Evolutionary conservation across 2,888 invertebrate species (phyloP), one percentile per base, ranked within the genome.

Genomic region (Aspidiotus rigidus): DNA sequence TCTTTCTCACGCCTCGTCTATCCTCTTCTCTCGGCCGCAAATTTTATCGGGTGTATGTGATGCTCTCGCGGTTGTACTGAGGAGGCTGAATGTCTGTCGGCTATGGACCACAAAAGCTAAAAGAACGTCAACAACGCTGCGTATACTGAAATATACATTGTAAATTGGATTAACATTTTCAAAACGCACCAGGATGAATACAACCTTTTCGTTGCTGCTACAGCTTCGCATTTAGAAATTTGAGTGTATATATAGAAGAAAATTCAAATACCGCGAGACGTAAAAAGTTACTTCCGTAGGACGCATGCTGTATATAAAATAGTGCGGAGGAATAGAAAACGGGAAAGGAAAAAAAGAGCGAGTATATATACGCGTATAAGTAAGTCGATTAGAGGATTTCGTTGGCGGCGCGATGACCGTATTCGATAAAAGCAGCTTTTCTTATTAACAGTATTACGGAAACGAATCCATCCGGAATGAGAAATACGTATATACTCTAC

Each of bases 391-490:
- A 59, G 59, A 57, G 67, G 67, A 67, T 67, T 67, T 67, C 54
- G 64, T 66, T 57, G 67, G 67, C 67, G 67, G 67, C 67, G 60
- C 67, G 67, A 67, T 67, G 67, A 67, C 67, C 67, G 67, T 67
- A 49, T 67, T 59, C 53, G 67, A 67, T 67, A 67, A 67, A 66
- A 67, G 67, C 59, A 67, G 67, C 67, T 67, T 67, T 67, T 60
- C 67, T 67, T 67, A 67, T 67, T 67, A 67, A 67, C 67, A 67
- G 67, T 53, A 67, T 67, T 67, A 67, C 59, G 67, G 67, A 59
- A 60, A 59, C 44, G 60, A 60, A 59, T 67, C 53, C 67, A 59
- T 67, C 60, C 60, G 66, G 66, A 67, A 67, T 67, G 67, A 59
- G 53, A 64, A 60, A 67, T 64, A 66, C 57, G 44, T 49, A 49